Percentiles rank a stretch among this genome's conserved stretches.
Evolutionary conservation across 2,113 vertebrate genomes (phyloP).

Genomic region (Phaethornis superciliosus): DNA sequence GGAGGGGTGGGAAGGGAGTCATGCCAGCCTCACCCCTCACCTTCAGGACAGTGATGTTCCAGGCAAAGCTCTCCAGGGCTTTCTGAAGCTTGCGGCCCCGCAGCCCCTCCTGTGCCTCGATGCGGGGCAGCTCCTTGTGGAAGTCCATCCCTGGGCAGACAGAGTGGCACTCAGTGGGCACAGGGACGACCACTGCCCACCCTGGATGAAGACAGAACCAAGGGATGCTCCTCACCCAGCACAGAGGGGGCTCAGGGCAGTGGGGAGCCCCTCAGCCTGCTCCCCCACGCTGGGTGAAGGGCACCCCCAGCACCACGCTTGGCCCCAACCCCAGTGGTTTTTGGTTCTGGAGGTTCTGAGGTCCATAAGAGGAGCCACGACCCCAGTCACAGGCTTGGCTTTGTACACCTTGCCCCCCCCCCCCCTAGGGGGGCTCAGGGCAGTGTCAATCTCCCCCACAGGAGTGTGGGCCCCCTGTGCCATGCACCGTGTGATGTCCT

Average conservation of each 20-base stretch:
- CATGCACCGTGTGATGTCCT: neutral
- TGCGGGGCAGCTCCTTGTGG: constrained; percentile 87
- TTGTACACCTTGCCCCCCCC: fast-evolving
- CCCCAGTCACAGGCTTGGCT: neutral
- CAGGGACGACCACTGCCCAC: neutral
- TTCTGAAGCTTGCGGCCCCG: constrained; percentile 88
- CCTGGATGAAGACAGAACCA: fast-evolving
- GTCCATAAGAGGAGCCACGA: fast-evolving
- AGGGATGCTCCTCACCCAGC: neutral
- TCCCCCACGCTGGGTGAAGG: too few species aligned
- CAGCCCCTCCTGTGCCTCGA: constrained; percentile 87
- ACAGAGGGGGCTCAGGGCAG: neutral
- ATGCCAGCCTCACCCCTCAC: neutral
- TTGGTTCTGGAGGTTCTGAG: fast-evolving
- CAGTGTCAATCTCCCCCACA: fast-evolving
- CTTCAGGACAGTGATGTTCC: constrained; percentile 83
- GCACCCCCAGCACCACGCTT: fast-evolving
- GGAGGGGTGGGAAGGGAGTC: neutral
- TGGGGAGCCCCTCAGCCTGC: too few species aligned
- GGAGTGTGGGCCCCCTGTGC: fast-evolving
- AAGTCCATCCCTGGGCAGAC: constrained; percentile 83
- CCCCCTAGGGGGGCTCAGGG: fast-evolving
- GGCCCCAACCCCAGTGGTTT: fast-evolving
- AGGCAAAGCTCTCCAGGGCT: constrained; percentile 89
- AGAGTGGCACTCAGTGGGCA: fast-evolving